Evolutionary conservation across 2,113 vertebrate species (phyloP).

Genomic region (Charina bottae): DNA sequence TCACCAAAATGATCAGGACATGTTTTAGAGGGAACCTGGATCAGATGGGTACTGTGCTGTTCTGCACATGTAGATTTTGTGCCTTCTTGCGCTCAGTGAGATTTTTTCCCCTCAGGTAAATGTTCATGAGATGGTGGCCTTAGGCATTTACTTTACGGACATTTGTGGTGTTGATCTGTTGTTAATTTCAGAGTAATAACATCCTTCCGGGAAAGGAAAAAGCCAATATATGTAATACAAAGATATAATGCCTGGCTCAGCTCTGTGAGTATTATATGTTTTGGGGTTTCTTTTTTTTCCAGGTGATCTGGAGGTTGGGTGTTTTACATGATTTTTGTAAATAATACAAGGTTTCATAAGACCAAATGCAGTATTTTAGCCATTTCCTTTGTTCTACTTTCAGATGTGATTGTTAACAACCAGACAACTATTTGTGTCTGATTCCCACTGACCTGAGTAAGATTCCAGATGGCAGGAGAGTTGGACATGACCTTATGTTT

Average conservation of each 20-base stretch:
- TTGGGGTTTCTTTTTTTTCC: neutral
- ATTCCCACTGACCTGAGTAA: slow-evolving; percentile 53
- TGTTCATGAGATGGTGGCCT: neutral
- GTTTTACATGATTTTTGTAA: slow-evolving; percentile 16
- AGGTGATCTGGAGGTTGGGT: neutral
- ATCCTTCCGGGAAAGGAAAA: neutral
- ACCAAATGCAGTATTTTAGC: neutral
- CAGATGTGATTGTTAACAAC: slow-evolving; percentile 22
- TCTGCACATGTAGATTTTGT: neutral
- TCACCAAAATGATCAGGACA: neutral
- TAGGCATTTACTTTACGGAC: neutral
- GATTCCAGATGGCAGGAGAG: slow-evolving; percentile 44
- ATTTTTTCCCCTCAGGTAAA: neutral
- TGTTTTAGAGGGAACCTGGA: neutral
- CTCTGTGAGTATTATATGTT: neutral
- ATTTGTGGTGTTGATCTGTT: neutral
- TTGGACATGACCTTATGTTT: slow-evolving; percentile 61
- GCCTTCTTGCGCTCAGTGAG: neutral
- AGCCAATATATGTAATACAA: neutral
- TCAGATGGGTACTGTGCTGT: neutral
- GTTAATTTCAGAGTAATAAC: neutral
- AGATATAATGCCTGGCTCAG: neutral
- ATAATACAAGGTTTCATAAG: neutral
- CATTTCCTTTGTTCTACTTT: neutral
- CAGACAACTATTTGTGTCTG: neutral